Percentiles rank a stretch among this genome's conserved stretches.
phyloP scores from a whole-genome alignment of 64 coral and sea anemone species.

The Acropora tenuis region DNA sequence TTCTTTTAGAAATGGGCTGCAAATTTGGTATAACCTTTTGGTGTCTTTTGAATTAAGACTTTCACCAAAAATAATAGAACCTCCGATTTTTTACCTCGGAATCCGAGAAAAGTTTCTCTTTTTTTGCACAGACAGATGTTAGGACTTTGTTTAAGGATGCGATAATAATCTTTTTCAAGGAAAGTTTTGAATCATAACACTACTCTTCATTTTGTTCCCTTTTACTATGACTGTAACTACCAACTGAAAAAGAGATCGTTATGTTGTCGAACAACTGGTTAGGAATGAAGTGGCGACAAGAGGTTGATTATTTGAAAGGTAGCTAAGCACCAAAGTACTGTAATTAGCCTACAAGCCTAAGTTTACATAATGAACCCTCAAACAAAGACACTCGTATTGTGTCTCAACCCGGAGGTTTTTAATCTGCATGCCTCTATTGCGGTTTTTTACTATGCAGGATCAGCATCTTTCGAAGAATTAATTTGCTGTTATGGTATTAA shows the following conservation, averaged over 20 bases:
- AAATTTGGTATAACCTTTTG: constrained; percentile 25
- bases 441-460: not conserved
- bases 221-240: constrained; percentile 25
- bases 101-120: constrained; percentile 18
- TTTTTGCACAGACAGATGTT: constrained; percentile 1
- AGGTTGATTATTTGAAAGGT: constrained; percentile 16
- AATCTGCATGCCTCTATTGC: not conserved
- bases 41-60: constrained; percentile 19
- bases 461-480: constrained; percentile 18
- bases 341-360: constrained; percentile 4
- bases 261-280: constrained; percentile 7
- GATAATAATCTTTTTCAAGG: constrained; percentile 4
- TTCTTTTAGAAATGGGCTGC: constrained; percentile 24
- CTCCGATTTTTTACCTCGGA: constrained; percentile 2
- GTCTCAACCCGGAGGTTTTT: constrained; percentile 9
- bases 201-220: constrained; percentile 4
- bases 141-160: constrained; percentile 13
- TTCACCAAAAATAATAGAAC: not conserved
- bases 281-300: not conserved
- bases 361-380: constrained; percentile 6
- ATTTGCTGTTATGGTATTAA: constrained; percentile 2
- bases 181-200: constrained; percentile 27
- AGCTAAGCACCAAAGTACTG: not conserved
- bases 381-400: not conserved
- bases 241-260: constrained; percentile 4